These are phyloP conservation scores for Acrocephalus arundinaceus DNA, from an alignment of 2,113 vertebrate species.

Conservation along the genomic window DNA sequence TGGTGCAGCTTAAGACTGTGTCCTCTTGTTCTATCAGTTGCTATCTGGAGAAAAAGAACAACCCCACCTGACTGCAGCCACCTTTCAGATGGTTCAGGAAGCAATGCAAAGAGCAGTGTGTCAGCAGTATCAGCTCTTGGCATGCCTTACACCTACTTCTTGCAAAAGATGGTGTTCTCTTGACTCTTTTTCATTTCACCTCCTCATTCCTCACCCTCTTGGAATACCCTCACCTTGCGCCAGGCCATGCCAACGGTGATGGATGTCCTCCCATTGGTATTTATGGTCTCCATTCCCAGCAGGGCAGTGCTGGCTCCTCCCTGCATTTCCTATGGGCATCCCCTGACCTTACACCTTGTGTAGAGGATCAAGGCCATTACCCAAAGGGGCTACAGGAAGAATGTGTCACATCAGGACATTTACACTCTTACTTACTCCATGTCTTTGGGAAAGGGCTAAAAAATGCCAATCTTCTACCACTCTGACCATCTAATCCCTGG, in stretches of 20 bases:
- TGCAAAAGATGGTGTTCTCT: not conserved
- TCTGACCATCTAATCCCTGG: not conserved
- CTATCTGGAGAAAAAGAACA: no score
- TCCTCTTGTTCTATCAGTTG: no score
- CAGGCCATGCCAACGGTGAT: not conserved
- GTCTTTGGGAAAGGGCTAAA: not conserved
- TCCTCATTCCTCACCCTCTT: not conserved
- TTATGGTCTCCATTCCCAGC: not conserved
- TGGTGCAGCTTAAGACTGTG: no score
- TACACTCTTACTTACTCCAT: not conserved
- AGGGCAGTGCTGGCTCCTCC: not conserved
- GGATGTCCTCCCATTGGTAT: not conserved
- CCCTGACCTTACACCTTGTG: not conserved
- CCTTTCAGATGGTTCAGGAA: not conserved
- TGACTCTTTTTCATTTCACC: not conserved
- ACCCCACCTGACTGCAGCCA: no score
- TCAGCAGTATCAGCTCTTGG: not conserved
- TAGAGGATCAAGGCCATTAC: not conserved
- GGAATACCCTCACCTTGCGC: not conserved
- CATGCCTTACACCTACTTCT: not conserved
- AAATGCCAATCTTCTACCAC: not conserved
- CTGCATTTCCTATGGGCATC: not conserved
- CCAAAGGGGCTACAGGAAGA: not conserved
- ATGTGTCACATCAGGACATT: not conserved
- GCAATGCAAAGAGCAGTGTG: fast-evolving